Evolutionary conservation across 2,888 invertebrate genomes (phyloP), one percentile per base, ranked within the genome.

Genomic region (Cryptosula pallasiana): DNA sequence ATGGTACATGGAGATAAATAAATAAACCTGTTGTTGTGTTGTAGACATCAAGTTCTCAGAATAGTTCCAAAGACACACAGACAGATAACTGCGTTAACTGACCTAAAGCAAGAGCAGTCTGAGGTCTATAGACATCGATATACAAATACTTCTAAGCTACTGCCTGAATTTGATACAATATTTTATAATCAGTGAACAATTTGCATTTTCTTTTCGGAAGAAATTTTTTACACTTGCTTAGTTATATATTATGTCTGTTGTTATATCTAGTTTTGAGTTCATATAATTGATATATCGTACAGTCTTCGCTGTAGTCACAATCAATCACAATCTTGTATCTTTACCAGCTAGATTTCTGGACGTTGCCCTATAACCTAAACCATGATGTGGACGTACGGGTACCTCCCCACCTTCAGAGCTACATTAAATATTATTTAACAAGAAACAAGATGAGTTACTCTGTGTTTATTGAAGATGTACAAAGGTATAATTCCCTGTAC

Each of bases 371-470:
- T 32, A 25, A 9, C 32, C 9, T 32, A n/a, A 25, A 63, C 2
- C 63, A 63, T 32, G 27, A 63, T 63, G 63, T 63, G 63, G 63
- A 63, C 27, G 63, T 63, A 2, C 29, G 32, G 13, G 63, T 63
- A 13, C 63, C 63, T 63, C 20, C 20, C 27, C 29, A 34, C 5
- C 32, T 63, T 2, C 34, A 13, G 5, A 27, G 13, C 3, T 29
- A 32, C 13, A 32, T 63, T 16, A 32, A 63, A 27, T 29, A 32
- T 2, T 32, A 9, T 25, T n/a, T 63, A 9, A n/a, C 20, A 13
- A 5, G 32, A 27, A 63, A 32, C 13, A 3, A 34, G 1, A 13
- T 63, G 9, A 20, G 1, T 1, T 63, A 63, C 32, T 9, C 29
- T 63, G 13, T 32, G 5, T 13, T 63, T 25, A 32, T 63, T 5